Percentiles rank a stretch among this genome's conserved stretches.
These are phyloP conservation scores for Tetragonula clypearis DNA, from an alignment of 1,140 invertebrate genomes.

Conservation along the genomic window DNA sequence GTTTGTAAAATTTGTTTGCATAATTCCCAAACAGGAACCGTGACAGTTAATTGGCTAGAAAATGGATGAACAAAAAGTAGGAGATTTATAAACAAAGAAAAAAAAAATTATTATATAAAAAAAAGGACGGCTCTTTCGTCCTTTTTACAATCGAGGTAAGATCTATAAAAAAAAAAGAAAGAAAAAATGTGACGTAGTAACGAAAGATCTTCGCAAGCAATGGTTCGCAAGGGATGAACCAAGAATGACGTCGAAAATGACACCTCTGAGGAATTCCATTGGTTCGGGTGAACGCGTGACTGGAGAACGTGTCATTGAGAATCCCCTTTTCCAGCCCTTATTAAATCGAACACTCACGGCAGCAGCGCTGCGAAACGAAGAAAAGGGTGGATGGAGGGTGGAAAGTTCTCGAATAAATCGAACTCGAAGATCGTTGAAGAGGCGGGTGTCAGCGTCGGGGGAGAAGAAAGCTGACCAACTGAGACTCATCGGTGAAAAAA, in stretches of 20 bases:
- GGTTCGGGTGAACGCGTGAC: neutral
- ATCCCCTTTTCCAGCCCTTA: neutral
- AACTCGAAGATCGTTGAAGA: constrained; percentile 51
- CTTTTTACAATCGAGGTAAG: too few relatives aligned
- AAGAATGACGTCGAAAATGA: too few relatives aligned
- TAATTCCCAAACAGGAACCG: neutral
- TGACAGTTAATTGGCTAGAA: neutral
- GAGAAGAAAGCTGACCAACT: constrained; percentile 40
- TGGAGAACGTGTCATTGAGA: constrained; percentile 4
- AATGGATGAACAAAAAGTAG: neutral
- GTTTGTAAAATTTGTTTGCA: neutral
- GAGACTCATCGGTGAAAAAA: neutral
- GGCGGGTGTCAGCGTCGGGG: constrained; percentile 30
- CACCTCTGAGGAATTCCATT: neutral
- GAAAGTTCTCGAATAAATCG: constrained; percentile 69
- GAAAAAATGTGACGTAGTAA: too few relatives aligned
- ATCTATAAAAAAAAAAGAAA: too few relatives aligned
- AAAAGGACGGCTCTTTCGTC: too few relatives aligned
- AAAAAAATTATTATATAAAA: neutral
- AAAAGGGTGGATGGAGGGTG: neutral
- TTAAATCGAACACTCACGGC: neutral
- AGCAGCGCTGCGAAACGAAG: constrained; percentile 8
- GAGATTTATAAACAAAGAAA: neutral
- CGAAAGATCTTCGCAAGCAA: too few relatives aligned
- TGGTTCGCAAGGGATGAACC: too few relatives aligned